phyloP scores from a whole-genome alignment of 1,140 invertebrate species.

The Heliconius himera region DNA sequence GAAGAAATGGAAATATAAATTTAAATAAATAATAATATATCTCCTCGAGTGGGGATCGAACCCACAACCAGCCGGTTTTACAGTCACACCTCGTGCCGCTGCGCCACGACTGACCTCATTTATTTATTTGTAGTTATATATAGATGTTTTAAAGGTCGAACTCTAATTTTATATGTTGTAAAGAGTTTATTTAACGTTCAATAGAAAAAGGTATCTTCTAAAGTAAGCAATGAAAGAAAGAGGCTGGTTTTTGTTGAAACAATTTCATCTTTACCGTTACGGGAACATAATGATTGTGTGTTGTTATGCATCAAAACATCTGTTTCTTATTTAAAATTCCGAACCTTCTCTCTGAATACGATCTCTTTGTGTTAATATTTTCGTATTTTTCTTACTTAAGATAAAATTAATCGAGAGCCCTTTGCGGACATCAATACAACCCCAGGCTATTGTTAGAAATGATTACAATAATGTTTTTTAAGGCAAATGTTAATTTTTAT shows the following conservation, averaged over 20 bases:
- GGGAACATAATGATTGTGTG: slow-evolving; percentile 42
- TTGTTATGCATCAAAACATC: slow-evolving; percentile 56
- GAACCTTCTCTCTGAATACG: slow-evolving; percentile 57
- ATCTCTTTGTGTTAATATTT: slow-evolving; percentile 58
- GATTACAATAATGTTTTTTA: slow-evolving; percentile 73
- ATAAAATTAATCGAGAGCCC: slow-evolving; percentile 72
- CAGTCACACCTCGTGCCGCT: too few relatives aligned
- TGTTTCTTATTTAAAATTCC: slow-evolving; percentile 61
- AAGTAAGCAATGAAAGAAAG: slow-evolving; percentile 32
- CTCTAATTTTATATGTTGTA: not conserved
- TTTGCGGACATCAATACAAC: slow-evolving; percentile 76
- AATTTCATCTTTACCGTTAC: slow-evolving; percentile 40
- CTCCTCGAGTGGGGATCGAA: too few relatives aligned
- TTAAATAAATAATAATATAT: too few relatives aligned
- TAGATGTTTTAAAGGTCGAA: not conserved
- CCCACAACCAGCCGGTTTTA: too few relatives aligned
- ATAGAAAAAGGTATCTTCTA: slow-evolving; percentile 29
- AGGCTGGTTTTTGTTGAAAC: slow-evolving; percentile 24
- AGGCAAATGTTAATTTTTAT: slow-evolving; percentile 77
- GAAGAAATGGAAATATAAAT: too few relatives aligned
- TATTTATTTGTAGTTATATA: not conserved
- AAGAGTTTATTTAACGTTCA: slow-evolving; percentile 17
- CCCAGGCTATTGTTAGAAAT: slow-evolving; percentile 70
- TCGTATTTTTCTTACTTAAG: slow-evolving; percentile 69
- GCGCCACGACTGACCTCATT: too few relatives aligned